A percentile compares a stretch with the other conserved stretches of the same genome.
Evolutionary conservation across 2,113 vertebrate genomes (phyloP).

Genomic region (Lepus americanus): DNA sequence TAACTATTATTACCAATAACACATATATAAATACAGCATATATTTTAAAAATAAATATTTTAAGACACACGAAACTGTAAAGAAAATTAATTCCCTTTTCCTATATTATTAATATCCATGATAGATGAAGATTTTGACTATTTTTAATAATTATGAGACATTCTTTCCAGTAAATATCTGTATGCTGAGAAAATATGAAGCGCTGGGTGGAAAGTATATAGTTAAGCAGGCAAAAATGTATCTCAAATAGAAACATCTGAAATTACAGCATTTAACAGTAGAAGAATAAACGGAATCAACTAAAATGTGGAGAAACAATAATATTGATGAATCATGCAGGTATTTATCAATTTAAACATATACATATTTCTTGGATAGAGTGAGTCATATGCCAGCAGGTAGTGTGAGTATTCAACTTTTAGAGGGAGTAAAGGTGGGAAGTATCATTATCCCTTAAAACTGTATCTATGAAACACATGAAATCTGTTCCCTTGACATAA

Average conservation of each 20-base stretch:
- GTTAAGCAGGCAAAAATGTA: conserved; percentile 8
- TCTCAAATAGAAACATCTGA: conserved; percentile 33
- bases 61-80: conserved; percentile 1
- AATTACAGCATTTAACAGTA: conserved; percentile 5
- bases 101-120: background rate
- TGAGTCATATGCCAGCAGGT: background rate
- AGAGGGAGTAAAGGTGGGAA: too few species aligned
- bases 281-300: conserved; percentile 45
- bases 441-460: too few species aligned
- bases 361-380: background rate
- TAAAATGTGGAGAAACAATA: conserved; percentile 42
- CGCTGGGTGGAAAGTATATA: background rate
- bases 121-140: conserved; percentile 28
- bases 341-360: conserved; percentile 54
- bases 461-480: too few species aligned
- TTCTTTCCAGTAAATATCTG: conserved; percentile 7
- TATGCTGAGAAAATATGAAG: conserved; percentile 45
- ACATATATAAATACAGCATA: background rate
- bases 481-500: too few species aligned
- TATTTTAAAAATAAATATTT: background rate
- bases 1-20: conserved; percentile 37
- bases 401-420: conserved; percentile 18
- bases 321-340: conserved; percentile 15
- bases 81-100: background rate
- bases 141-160: conserved; percentile 25